These are phyloP conservation scores for Odontomachus brunneus DNA, from an alignment of 1,140 invertebrate species.

Conservation along the genomic window DNA sequence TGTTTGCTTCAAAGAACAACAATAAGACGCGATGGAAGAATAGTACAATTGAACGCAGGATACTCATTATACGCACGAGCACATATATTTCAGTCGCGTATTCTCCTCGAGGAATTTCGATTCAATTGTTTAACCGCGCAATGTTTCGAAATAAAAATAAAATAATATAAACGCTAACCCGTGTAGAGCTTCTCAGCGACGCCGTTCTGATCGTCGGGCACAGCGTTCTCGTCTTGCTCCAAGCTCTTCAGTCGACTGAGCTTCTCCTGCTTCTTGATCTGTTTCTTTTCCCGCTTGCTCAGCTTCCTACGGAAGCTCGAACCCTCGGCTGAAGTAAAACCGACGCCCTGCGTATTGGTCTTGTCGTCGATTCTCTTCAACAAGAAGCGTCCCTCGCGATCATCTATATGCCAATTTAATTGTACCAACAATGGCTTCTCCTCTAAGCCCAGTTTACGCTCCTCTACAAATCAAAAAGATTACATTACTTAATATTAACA, in stretches of 20 bases:
- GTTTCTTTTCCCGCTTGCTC: constrained; percentile 99
- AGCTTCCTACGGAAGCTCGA: constrained; percentile 94
- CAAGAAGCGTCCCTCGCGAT: constrained; percentile 98
- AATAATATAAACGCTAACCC: constrained; percentile 84
- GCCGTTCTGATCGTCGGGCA: constrained; percentile 92
- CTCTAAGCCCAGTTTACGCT: constrained; percentile 94
- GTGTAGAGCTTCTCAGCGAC: constrained; percentile 97
- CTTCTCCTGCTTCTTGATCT: constrained; percentile 98
- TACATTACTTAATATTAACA: constrained; percentile 11
- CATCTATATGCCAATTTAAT: constrained; percentile 99
- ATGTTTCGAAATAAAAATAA: constrained; percentile 21
- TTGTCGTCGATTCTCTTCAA: constrained; percentile 95
- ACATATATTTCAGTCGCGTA: not conserved
- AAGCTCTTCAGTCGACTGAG: constrained; percentile 91
- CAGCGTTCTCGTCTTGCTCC: constrained; percentile 88
- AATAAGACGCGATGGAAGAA: not conserved
- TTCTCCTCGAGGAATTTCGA: not conserved
- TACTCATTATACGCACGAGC: not conserved
- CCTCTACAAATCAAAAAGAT: constrained; percentile 88
- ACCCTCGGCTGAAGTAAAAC: constrained; percentile 86
- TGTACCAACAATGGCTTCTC: constrained; percentile 99
- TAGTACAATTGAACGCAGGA: not conserved
- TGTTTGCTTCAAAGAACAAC: not conserved
- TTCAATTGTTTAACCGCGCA: constrained; percentile 1
- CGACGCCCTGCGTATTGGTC: constrained; percentile 87